Evolutionary conservation across 2,888 invertebrate species (phyloP), one percentile per base, ranked within the genome.

Genomic region (Petrophora chlorosata): DNA sequence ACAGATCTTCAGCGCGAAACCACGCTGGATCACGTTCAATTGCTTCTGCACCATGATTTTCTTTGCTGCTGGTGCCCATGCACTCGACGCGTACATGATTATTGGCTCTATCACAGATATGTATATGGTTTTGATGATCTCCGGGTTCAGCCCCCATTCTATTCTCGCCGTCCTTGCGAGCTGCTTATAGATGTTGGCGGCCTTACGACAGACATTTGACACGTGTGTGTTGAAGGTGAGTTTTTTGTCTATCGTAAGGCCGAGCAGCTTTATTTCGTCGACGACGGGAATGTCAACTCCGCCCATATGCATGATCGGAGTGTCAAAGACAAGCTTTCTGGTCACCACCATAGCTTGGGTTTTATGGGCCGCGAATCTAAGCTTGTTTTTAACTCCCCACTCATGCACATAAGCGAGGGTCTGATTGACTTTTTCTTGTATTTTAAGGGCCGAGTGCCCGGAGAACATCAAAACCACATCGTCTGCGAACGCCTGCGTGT

Each of bases 11-110:
- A n/a, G n/a, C n/a, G n/a, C n/a, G n/a, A n/a, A n/a, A n/a, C n/a
- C n/a, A n/a, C n/a, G n/a, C n/a, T n/a, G n/a, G n/a, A n/a, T n/a
- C n/a, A n/a, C n/a, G n/a, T n/a, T n/a, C n/a, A n/a, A n/a, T n/a
- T n/a, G n/a, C n/a, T n/a, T n/a, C n/a, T n/a, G n/a, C n/a, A n/a
- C n/a, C n/a, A 17, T 17, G 5, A 17, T 17, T 17, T 17, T 17
- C 17, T 17, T 5, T n/a, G 23, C 33, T 10, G 58, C 45, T 10
- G 33, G 9, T 12, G 23, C 14, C 56, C 56, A 53, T 1, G 29
- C 52, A 17, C 48, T 43, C 0, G 50, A 25, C 3, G 57, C 57
- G n/a, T 60, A 60, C 29, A 54, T 1, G 1, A 53, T 32, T 0
- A 51, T 41, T 0, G 55, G 54, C 15, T 57, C 60, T 0, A 55